These are phyloP conservation scores for Cliona cf. orientalis DNA, from an alignment of 37 sponge, comb jelly and placozoan genomes.

Conservation along the genomic window DNA sequence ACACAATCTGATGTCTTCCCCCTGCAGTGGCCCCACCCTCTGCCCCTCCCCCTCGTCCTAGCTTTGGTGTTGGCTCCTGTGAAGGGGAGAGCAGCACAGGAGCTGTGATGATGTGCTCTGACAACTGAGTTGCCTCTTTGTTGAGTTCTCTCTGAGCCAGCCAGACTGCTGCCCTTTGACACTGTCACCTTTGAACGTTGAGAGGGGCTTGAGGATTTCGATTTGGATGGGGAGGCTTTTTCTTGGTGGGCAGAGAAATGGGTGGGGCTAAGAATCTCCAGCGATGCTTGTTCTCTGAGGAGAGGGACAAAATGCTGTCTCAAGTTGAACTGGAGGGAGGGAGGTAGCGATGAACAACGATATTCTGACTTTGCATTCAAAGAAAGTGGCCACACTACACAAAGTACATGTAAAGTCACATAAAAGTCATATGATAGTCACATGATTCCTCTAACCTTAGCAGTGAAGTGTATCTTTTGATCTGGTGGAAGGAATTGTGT, in stretches of 20 bases:
- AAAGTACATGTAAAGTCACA: too few species aligned
- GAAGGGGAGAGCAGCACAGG: too few species aligned
- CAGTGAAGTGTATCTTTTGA: slow-evolving; percentile 71
- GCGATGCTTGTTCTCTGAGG: slow-evolving; percentile 44
- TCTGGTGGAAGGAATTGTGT: slow-evolving; percentile 63
- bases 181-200: background rate
- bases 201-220: too few species aligned
- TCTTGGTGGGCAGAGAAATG: background rate
- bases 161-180: background rate
- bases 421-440: background rate
- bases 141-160: slow-evolving; percentile 1
- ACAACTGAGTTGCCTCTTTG: too few species aligned
- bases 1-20: slow-evolving; percentile 1
- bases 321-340: slow-evolving; percentile 63
- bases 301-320: slow-evolving; percentile 62
- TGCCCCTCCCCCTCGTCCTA: too few species aligned
- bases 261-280: slow-evolving; percentile 43
- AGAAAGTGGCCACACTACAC: background rate
- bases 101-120: too few species aligned
- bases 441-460: slow-evolving; percentile 56
- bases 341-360: slow-evolving; percentile 62
- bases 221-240: too few species aligned
- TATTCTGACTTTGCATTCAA: slow-evolving; percentile 53
- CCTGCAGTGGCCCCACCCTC: too few species aligned
- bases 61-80: too few species aligned